These are phyloP conservation scores for Rhegmatorhina hoffmannsi DNA, from an alignment of 2,113 vertebrate species.

Conservation along the genomic window DNA sequence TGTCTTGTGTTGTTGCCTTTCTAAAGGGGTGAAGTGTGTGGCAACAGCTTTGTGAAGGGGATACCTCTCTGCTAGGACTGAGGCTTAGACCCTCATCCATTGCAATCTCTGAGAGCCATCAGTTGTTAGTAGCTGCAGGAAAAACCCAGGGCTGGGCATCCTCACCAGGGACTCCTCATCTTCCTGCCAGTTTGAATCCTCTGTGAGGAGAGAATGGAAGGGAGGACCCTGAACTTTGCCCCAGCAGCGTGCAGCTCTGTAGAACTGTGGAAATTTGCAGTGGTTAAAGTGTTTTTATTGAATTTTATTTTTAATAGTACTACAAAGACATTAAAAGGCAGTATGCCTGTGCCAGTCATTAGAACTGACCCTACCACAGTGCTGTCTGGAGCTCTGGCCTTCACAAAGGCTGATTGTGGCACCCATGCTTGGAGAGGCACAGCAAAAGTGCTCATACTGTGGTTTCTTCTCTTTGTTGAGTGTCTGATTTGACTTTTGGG, in stretches of 20 bases:
- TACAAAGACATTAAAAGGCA: neutral
- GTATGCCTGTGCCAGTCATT: neutral
- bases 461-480: neutral
- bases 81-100: accelerated
- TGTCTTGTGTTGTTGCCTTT: neutral
- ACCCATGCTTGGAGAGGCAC: neutral
- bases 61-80: neutral
- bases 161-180: neutral
- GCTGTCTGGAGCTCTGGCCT: neutral
- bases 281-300: neutral
- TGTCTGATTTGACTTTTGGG: neutral
- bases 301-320: neutral
- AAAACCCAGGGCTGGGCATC: neutral
- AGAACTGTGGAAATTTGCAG: neutral
- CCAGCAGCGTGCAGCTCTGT: neutral
- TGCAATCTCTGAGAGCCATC: neutral
- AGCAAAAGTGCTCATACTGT: neutral
- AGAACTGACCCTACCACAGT: neutral
- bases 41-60: accelerated
- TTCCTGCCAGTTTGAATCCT: neutral
- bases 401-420: neutral
- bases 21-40: neutral
- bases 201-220: neutral
- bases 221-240: neutral
- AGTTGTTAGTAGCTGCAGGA: neutral